A percentile compares a stretch with the other conserved stretches of the same genome.
These are phyloP conservation scores for Cataglyphis cursor DNA, from an alignment of 2,888 invertebrate species.

Conservation along the genomic window DNA sequence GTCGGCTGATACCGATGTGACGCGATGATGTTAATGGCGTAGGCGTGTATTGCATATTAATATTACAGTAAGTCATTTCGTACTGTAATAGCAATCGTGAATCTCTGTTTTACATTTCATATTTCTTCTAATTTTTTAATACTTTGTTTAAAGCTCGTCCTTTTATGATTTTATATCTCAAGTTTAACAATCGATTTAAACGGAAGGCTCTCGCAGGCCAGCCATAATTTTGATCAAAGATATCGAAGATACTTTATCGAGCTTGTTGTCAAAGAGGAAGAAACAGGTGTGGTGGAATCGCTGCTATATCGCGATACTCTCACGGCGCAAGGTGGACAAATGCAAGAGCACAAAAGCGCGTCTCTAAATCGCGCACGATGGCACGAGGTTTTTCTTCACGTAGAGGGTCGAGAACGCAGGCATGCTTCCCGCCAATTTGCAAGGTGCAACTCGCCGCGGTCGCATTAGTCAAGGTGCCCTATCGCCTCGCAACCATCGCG, in stretches of 20 bases:
- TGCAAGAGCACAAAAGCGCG: conserved; percentile 45
- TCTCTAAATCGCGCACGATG: conserved; percentile 78
- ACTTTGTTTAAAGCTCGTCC: neutral
- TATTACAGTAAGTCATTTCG: conserved; percentile 49
- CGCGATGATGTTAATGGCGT: conserved; percentile 10
- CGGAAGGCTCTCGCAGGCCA: neutral
- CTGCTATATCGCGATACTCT: conserved; percentile 16
- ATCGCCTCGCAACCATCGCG: conserved; percentile 84
- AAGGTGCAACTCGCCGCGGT: conserved; percentile 83
- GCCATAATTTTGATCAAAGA: neutral
- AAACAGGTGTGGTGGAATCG: conserved; percentile 73
- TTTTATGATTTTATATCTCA: neutral
- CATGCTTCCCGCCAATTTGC: conserved; percentile 83
- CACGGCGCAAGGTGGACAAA: conserved; percentile 74
- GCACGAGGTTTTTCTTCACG: conserved; percentile 76
- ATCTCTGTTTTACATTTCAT: neutral
- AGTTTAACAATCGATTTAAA: neutral
- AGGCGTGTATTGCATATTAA: conserved; percentile 30
- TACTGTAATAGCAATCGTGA: conserved; percentile 35
- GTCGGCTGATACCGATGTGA: conserved; percentile 29
- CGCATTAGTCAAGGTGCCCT: conserved; percentile 86
- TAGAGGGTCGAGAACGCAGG: conserved; percentile 52
- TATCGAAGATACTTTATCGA: neutral
- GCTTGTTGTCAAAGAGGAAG: conserved; percentile 16
- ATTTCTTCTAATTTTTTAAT: neutral